Conservation (phyloP, 1,140 invertebrate genomes). For the Charaxes varanes region DNA sequence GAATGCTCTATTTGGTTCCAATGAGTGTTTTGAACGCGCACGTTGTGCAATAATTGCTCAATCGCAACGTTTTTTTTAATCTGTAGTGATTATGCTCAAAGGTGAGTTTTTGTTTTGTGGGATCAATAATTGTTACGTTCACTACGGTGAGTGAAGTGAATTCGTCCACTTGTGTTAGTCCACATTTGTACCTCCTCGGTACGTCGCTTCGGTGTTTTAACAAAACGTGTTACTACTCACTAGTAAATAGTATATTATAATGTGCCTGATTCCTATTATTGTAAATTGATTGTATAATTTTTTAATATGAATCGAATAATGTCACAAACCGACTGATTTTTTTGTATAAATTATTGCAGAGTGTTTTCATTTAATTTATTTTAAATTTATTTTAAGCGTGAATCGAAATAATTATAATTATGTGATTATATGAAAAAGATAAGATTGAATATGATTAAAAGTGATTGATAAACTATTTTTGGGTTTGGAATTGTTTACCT, state of each 20-base stretch:
- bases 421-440: constrained; percentile 69
- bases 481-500: too few relatives aligned
- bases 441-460: constrained; percentile 65
- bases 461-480: constrained; percentile 23
- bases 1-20: constrained; percentile 26
- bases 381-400: constrained; percentile 68
- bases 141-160: constrained; percentile 29
- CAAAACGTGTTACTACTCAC: constrained; percentile 36
- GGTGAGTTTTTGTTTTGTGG: constrained; percentile 51
- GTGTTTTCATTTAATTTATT: constrained; percentile 72
- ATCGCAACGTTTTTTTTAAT: constrained; percentile 50
- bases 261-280: constrained; percentile 72
- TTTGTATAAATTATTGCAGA: constrained; percentile 69
- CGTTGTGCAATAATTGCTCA: constrained; percentile 57
- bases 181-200: constrained; percentile 23
- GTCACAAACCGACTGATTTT: constrained; percentile 69
- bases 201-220: constrained; percentile 24
- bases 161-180: constrained; percentile 35
- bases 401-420: constrained; percentile 71
- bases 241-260: constrained; percentile 47
- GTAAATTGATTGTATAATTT: constrained; percentile 66
- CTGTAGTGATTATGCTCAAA: constrained; percentile 62
- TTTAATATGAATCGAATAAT: constrained; percentile 68
- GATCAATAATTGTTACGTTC: constrained; percentile 37
- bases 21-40: constrained; percentile 32